phyloP scores from a whole-genome alignment of 2,888 invertebrate genomes.

The Chesias legatella region DNA sequence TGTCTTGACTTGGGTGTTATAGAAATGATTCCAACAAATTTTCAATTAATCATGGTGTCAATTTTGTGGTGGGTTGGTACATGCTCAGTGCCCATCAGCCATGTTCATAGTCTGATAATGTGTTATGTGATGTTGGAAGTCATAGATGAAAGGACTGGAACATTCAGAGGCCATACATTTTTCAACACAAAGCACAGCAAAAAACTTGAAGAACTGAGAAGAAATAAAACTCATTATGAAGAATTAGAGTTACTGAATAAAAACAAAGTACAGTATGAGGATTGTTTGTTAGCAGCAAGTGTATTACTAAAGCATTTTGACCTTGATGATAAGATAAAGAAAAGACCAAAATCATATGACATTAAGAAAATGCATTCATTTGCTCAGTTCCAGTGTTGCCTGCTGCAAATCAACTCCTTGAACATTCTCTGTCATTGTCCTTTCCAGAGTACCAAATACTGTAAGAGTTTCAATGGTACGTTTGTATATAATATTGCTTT shows the following conservation, averaged over 20 bases:
- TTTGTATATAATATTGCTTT: slow-evolving; percentile 86
- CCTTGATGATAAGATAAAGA: slow-evolving; percentile 75
- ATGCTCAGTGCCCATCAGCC: slow-evolving; percentile 59
- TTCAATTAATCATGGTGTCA: slow-evolving; percentile 80
- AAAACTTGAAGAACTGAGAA: slow-evolving; percentile 54
- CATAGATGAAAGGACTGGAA: slow-evolving; percentile 80
- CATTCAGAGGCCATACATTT: slow-evolving; percentile 64
- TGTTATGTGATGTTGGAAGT: slow-evolving; percentile 79
- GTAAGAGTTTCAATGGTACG: slow-evolving; percentile 86
- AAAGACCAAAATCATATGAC: slow-evolving; percentile 79
- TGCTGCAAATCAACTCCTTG: slow-evolving; percentile 80
- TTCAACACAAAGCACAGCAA: slow-evolving; percentile 70
- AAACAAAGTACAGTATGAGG: slow-evolving; percentile 74
- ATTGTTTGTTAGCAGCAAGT: slow-evolving; percentile 80
- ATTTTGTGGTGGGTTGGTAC: slow-evolving; percentile 81
- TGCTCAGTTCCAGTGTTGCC: slow-evolving; percentile 84
- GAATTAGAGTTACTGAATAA: slow-evolving; percentile 63
- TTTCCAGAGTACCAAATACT: slow-evolving; percentile 77
- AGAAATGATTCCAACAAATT: slow-evolving; percentile 73
- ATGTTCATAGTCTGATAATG: slow-evolving; percentile 80
- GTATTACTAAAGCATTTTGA: slow-evolving; percentile 81
- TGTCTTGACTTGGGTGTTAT: slow-evolving; percentile 53
- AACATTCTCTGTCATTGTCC: slow-evolving; percentile 84
- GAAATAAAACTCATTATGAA: slow-evolving; percentile 23
- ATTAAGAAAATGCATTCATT: slow-evolving; percentile 80